These are phyloP conservation scores for Caracal caracal DNA, from an alignment of 2,113 vertebrate species.

Conservation along the genomic window DNA sequence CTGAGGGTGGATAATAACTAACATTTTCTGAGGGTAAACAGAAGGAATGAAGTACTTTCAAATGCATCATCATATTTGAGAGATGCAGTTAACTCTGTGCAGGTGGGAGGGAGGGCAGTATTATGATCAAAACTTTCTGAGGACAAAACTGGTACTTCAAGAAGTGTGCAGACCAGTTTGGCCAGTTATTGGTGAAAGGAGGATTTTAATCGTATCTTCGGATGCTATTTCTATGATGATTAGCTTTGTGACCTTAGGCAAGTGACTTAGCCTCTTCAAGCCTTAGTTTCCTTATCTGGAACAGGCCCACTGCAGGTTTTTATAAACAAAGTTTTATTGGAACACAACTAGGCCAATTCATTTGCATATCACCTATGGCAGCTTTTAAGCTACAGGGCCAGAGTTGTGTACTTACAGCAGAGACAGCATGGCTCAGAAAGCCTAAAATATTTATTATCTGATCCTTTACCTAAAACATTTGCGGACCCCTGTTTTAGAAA, in stretches of 20 bases:
- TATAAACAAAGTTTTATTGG: conserved; percentile 46
- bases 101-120: neutral
- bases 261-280: neutral
- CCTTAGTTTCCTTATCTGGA: neutral
- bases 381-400: neutral
- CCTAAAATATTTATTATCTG: neutral
- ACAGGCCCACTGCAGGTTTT: neutral
- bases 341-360: neutral
- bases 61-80: neutral
- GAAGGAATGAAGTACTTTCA: neutral
- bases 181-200: neutral
- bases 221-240: neutral
- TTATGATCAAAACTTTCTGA: neutral
- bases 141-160: neutral
- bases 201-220: neutral
- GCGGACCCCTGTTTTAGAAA: neutral
- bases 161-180: neutral
- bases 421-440: neutral
- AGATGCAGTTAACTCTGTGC: neutral
- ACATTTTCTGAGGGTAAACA: neutral
- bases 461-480: neutral
- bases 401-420: neutral
- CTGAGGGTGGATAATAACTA: neutral
- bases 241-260: neutral
- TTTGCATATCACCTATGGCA: neutral